Conservation (phyloP, 1,140 invertebrate genomes). For the Ylistrum balloti region DNA sequence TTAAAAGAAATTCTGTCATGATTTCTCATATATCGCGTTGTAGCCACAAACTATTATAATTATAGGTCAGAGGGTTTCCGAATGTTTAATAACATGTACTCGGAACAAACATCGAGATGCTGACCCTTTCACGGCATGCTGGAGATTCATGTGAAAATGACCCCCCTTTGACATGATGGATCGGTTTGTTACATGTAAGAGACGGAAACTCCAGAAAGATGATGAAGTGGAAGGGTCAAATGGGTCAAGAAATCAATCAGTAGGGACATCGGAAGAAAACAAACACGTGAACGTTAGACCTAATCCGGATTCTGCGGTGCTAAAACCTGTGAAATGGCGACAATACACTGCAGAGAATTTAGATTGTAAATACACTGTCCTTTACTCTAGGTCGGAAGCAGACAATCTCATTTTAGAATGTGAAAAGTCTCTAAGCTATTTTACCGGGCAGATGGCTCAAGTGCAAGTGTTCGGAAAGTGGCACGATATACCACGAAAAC, state of each 20-base stretch:
- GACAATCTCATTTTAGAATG: conserved; percentile 70
- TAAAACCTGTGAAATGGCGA: background rate
- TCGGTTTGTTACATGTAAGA: no score
- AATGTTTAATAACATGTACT: no score
- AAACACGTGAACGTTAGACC: background rate
- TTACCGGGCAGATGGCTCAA: conserved; percentile 83
- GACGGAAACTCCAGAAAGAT: background rate
- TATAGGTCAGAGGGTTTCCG: no score
- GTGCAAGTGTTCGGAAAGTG: conserved; percentile 88
- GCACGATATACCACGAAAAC: conserved; percentile 87
- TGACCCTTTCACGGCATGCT: no score
- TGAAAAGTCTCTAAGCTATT: conserved; percentile 72
- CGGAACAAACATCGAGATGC: no score
- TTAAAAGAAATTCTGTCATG: no score
- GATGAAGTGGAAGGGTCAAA: background rate
- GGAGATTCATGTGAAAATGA: no score
- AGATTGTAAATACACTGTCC: conserved; percentile 68
- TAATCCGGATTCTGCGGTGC: background rate
- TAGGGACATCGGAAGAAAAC: background rate
- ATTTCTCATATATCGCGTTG: no score
- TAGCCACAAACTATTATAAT: no score
- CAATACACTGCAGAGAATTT: conserved; percentile 67
- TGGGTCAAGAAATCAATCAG: background rate
- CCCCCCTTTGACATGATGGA: no score
- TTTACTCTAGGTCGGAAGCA: conserved; percentile 71